phyloP scores from a whole-genome alignment of 2,888 invertebrate species.

The Odontocolon sp. region DNA sequence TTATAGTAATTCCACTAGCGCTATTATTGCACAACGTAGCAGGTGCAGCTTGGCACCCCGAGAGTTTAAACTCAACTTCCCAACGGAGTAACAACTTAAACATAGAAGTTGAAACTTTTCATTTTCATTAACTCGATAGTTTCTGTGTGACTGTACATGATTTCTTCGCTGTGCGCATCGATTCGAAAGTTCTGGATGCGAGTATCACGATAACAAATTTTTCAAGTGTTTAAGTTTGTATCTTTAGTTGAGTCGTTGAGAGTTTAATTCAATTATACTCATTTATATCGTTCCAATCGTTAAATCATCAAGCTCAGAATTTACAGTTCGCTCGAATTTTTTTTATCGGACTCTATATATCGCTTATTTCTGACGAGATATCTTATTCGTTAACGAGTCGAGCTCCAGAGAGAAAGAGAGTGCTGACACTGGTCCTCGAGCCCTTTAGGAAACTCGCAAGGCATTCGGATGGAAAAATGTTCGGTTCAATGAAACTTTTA shows the following conservation, averaged over 20 bases:
- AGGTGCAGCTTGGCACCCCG: background rate
- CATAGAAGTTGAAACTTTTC: constrained; percentile 3
- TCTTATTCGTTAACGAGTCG: constrained; percentile 64
- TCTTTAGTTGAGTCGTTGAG: constrained; percentile 31
- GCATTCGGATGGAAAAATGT: constrained; percentile 27
- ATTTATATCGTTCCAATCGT: too few species aligned
- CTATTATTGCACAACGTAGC: background rate
- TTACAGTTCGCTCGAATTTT: too few species aligned
- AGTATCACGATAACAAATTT: background rate
- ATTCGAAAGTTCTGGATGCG: background rate
- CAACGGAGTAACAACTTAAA: constrained; percentile 3
- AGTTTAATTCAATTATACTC: constrained; percentile 60
- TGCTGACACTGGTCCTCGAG: background rate
- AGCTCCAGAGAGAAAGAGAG: constrained; percentile 50
- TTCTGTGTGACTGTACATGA: background rate
- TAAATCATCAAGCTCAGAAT: too few species aligned
- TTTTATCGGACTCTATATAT: too few species aligned
- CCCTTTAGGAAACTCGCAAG: background rate
- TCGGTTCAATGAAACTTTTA: constrained; percentile 64
- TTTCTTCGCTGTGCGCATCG: background rate
- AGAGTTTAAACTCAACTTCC: constrained; percentile 2
- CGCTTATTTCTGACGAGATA: constrained; percentile 1
- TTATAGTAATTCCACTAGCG: background rate
- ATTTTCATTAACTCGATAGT: constrained; percentile 39
- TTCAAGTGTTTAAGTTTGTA: constrained; percentile 29